Conservation (phyloP, 2,797 vertebrate genomes). For the Enteromius trimaculatus region DNA sequence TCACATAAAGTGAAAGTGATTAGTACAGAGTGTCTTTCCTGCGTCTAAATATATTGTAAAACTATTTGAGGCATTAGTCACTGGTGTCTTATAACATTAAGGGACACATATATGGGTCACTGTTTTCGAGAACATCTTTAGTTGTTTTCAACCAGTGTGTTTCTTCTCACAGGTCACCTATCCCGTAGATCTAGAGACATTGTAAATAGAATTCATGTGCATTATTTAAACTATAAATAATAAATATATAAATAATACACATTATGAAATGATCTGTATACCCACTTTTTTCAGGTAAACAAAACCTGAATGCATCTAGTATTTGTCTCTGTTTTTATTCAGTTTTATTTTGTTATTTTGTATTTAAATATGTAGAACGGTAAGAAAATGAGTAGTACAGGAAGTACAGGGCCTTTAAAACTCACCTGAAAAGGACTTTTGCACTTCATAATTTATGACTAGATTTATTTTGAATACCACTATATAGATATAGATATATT, state of each 20-base stretch:
- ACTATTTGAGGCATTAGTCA: slow-evolving; percentile 6
- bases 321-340: not conserved
- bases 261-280: not conserved
- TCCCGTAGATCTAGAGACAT: not conserved
- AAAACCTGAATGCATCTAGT: not conserved
- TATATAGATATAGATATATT: not conserved
- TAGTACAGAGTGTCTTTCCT: not conserved
- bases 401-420: not conserved
- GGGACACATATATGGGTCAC: not conserved
- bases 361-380: not conserved
- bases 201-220: not conserved
- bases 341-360: not conserved
- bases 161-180: not conserved
- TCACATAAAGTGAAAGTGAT: not conserved
- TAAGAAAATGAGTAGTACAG: too few relatives aligned
- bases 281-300: not conserved
- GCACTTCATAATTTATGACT: not conserved
- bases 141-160: not conserved
- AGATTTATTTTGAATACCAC: not conserved
- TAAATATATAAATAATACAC: not conserved
- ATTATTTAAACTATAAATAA: not conserved
- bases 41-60: slow-evolving; percentile 31
- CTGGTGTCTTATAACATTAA: slow-evolving; percentile 23
- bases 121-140: not conserved
- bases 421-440: not conserved